Percentiles rank a stretch among this genome's conserved stretches.
These are phyloP conservation scores for Achroia grisella DNA, from an alignment of 1,140 invertebrate genomes.

Conservation along the genomic window DNA sequence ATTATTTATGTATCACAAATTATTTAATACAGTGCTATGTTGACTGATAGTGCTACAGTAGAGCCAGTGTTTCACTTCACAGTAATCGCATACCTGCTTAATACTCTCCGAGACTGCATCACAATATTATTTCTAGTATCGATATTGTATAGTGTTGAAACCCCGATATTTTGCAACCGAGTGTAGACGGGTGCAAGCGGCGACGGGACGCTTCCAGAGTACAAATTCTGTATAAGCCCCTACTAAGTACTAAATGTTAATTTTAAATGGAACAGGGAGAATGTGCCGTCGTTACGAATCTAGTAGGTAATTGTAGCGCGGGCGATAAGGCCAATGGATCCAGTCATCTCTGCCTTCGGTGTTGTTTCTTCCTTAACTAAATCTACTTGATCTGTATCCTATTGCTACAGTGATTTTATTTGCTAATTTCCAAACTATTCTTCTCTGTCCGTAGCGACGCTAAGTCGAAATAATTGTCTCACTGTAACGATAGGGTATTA, in stretches of 20 bases:
- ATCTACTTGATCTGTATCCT: slow-evolving; percentile 44
- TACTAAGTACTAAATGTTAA: slow-evolving; percentile 63
- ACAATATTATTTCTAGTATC: background rate
- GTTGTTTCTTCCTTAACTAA: slow-evolving; percentile 63
- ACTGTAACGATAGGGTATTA: slow-evolving; percentile 64
- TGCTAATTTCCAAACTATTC: slow-evolving; percentile 47
- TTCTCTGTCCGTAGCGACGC: no score
- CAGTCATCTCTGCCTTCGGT: slow-evolving; percentile 57
- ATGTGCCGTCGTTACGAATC: slow-evolving; percentile 43
- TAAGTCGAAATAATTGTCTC: slow-evolving; percentile 14
- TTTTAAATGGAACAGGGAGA: slow-evolving; percentile 63
- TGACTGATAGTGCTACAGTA: slow-evolving; percentile 10
- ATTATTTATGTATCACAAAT: slow-evolving; percentile 55
- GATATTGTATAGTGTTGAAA: slow-evolving; percentile 2
- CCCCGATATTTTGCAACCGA: slow-evolving; percentile 16
- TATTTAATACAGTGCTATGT: slow-evolving; percentile 39
- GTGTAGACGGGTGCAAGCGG: slow-evolving; percentile 41
- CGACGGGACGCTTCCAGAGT: slow-evolving; percentile 69
- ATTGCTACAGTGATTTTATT: slow-evolving; percentile 63
- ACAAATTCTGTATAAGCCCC: slow-evolving; percentile 76
- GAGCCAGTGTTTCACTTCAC: slow-evolving; percentile 48
- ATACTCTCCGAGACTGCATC: background rate
- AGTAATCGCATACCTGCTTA: background rate
- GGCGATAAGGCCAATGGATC: slow-evolving; percentile 26
- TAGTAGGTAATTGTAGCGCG: slow-evolving; percentile 15